Percentiles rank a stretch among this genome's conserved stretches.
phyloP scores from a whole-genome alignment of 2,113 vertebrate species.

The Mobula hypostoma region DNA sequence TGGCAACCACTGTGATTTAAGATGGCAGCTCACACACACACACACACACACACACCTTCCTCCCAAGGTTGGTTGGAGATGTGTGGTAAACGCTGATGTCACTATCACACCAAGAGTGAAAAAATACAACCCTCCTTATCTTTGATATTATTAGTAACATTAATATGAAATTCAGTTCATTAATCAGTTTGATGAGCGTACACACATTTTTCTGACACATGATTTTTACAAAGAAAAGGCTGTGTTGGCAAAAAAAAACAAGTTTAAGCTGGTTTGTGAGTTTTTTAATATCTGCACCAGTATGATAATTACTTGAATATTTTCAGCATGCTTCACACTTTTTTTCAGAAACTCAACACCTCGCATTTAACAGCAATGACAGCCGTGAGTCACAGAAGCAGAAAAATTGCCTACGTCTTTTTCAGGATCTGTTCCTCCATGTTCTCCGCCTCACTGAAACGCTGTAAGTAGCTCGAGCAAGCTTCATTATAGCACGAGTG shows the following conservation, averaged over 20 bases:
- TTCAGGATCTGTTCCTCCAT: not conserved
- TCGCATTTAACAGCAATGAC: constrained; percentile 8
- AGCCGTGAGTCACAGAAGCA: constrained; percentile 10
- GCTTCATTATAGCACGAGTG: not conserved
- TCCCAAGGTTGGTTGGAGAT: no score
- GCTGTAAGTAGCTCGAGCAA: constrained; percentile 15
- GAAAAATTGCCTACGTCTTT: constrained; percentile 28
- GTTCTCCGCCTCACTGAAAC: not conserved
- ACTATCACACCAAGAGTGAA: no score
- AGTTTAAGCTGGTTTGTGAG: not conserved
- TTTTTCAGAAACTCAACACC: constrained; percentile 24
- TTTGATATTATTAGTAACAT: not conserved
- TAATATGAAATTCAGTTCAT: not conserved
- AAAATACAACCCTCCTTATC: no score
- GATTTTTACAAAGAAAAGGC: not conserved
- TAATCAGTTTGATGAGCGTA: not conserved
- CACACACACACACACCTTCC: no score
- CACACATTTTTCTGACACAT: not conserved
- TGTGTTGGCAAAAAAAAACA: not conserved
- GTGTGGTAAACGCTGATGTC: no score
- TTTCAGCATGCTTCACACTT: constrained; percentile 28
- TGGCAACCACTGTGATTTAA: no score
- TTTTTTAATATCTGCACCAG: not conserved
- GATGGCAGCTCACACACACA: no score
- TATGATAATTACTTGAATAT: constrained; percentile 30